A percentile compares a stretch with the other conserved stretches of the same genome.
phyloP scores from a whole-genome alignment of 2,888 invertebrate genomes.

The Lepetodrilus schrolli region DNA sequence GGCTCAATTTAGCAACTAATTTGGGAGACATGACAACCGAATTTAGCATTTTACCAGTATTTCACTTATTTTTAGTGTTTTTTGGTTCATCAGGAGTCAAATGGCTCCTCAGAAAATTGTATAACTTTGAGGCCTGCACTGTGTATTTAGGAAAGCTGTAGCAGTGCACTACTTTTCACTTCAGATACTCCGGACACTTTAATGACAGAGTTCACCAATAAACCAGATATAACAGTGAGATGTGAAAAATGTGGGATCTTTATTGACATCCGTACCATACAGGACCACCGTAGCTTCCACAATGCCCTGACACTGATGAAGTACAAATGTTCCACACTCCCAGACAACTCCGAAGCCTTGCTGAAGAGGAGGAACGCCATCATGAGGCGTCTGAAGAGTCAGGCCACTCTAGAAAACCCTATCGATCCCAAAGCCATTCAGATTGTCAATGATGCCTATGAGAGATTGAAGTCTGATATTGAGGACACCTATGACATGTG shows the following conservation, averaged over 20 bases:
- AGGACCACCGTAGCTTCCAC: slow-evolving; percentile 68
- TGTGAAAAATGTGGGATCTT: slow-evolving; percentile 66
- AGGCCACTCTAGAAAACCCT: slow-evolving; percentile 48
- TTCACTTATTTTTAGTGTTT: too few relatives aligned
- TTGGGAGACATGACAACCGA: too few relatives aligned
- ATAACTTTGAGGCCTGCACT: not conserved
- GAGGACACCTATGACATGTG: slow-evolving; percentile 66
- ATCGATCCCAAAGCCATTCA: slow-evolving; percentile 45
- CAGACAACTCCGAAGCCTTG: slow-evolving; percentile 55
- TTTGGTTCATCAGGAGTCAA: too few relatives aligned
- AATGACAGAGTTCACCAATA: slow-evolving; percentile 55
- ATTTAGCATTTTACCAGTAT: not conserved
- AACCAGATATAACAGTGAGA: slow-evolving; percentile 62
- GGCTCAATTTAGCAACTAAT: too few relatives aligned
- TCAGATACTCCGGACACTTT: slow-evolving; percentile 66
- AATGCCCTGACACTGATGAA: slow-evolving; percentile 58
- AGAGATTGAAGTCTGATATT: slow-evolving; percentile 66
- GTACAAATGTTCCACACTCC: slow-evolving; percentile 49
- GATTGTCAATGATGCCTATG: slow-evolving; percentile 67
- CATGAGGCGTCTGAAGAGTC: slow-evolving; percentile 52
- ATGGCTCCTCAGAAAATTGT: too few relatives aligned
- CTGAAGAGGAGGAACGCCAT: slow-evolving; percentile 60
- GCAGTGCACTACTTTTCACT: slow-evolving; percentile 17
- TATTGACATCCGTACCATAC: slow-evolving; percentile 55
- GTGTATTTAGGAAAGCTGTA: not conserved